These are phyloP conservation scores for Parnassius apollo DNA, from an alignment of 2,888 invertebrate species.

Conservation along the genomic window DNA sequence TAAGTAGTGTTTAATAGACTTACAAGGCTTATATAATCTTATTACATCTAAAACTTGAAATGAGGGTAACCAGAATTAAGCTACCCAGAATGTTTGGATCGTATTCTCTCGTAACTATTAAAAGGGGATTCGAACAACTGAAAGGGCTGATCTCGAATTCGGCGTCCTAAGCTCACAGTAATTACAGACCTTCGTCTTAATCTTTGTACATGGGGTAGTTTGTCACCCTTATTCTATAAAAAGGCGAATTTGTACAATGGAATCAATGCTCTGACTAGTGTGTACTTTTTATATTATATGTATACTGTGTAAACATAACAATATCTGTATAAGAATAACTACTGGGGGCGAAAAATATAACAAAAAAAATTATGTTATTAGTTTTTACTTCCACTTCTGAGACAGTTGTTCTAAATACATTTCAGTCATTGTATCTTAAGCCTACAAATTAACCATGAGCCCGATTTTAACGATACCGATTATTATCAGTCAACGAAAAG, in stretches of 20 bases:
- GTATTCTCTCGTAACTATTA: slow-evolving; percentile 23
- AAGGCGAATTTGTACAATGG: too few relatives aligned
- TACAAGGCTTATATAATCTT: not conserved
- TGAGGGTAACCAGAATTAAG: slow-evolving; percentile 19
- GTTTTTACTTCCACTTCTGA: not conserved
- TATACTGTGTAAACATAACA: too few relatives aligned
- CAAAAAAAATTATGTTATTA: too few relatives aligned
- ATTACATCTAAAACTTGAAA: slow-evolving; percentile 11
- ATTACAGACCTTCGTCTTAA: slow-evolving; percentile 10
- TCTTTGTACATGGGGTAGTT: too few relatives aligned
- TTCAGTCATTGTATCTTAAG: slow-evolving; percentile 8
- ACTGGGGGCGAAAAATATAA: too few relatives aligned
- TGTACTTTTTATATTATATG: too few relatives aligned
- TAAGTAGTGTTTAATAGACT: too few relatives aligned
- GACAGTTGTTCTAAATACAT: slow-evolving; percentile 6
- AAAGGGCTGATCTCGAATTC: slow-evolving; percentile 22
- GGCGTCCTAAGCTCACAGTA: slow-evolving; percentile 21
- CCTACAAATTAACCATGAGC: slow-evolving; percentile 15
- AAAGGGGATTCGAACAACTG: slow-evolving; percentile 25
- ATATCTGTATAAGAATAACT: too few relatives aligned
- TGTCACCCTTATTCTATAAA: too few relatives aligned
- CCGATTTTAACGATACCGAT: slow-evolving; percentile 27
- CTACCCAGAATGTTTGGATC: slow-evolving; percentile 4
- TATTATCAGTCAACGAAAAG: slow-evolving; percentile 28
- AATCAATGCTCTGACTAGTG: too few relatives aligned